A percentile compares a stretch with the other conserved stretches of the same genome.
Evolutionary conservation across 2,113 vertebrate genomes (phyloP).

Genomic region (Gymnarchus niloticus): DNA sequence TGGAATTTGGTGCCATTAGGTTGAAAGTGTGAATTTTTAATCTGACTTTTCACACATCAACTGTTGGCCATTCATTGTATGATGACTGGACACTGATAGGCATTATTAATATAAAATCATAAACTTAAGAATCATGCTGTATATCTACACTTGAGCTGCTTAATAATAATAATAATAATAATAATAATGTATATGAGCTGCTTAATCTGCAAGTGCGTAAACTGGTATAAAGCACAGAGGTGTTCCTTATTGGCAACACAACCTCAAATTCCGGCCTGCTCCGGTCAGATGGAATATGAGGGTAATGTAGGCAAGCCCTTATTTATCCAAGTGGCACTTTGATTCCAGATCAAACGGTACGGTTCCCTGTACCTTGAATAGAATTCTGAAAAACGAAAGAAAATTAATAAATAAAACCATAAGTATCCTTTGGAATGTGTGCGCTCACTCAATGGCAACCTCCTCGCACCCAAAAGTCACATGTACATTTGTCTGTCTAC

Average conservation of each 20-base stretch:
- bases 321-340: conserved; percentile 9
- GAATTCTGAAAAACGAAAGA: neutral
- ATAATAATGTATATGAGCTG: neutral
- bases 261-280: neutral
- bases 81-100: neutral
- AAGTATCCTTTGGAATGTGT: neutral
- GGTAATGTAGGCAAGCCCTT: conserved; percentile 7
- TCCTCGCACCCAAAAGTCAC: neutral
- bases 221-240: neutral
- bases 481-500: neutral
- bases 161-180: neutral
- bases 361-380: neutral
- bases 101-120: neutral
- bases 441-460: neutral
- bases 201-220: neutral
- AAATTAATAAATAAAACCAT: neutral
- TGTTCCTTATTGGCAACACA: neutral
- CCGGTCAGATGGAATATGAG: neutral
- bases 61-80: neutral
- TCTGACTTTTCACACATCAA: neutral
- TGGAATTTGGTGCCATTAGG: neutral
- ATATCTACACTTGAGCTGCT: neutral
- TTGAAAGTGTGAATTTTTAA: neutral
- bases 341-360: neutral
- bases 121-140: neutral